Evolutionary conservation across 2,113 vertebrate species (phyloP).

Genomic region (Boleophthalmus pectinirostris): DNA sequence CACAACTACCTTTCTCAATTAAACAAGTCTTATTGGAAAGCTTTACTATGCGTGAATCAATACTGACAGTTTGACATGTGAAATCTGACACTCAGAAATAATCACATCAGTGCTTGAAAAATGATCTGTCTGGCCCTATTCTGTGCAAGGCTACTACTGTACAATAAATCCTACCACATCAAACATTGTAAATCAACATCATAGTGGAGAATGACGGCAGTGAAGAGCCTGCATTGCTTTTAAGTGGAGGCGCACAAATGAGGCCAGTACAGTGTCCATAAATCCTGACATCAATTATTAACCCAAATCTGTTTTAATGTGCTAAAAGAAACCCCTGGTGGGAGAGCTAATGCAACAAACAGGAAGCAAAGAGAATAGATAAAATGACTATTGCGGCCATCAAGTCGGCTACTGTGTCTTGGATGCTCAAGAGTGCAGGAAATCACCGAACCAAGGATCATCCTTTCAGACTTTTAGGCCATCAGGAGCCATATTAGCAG

Average conservation of each 20-base stretch:
- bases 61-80: conserved; percentile 47
- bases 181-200: conserved; percentile 64
- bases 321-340: conserved; percentile 71
- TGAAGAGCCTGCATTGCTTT: conserved; percentile 66
- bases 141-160: conserved; percentile 22
- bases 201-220: conserved; percentile 40
- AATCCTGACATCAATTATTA: conserved; percentile 77
- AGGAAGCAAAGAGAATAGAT: conserved; percentile 67
- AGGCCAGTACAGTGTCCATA: conserved; percentile 72
- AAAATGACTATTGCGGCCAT: conserved; percentile 64
- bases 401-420: conserved; percentile 28
- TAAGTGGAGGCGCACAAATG: conserved; percentile 72
- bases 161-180: conserved; percentile 58
- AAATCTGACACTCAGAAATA: conserved; percentile 59
- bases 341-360: conserved; percentile 72
- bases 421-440: conserved; percentile 57
- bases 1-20: conserved; percentile 41
- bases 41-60: conserved; percentile 48
- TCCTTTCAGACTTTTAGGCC: conserved; percentile 47
- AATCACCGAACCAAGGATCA: conserved; percentile 48
- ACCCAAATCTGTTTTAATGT: conserved; percentile 77
- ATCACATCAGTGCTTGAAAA: conserved; percentile 58
- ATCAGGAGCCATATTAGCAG: conserved; percentile 50
- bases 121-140: conserved; percentile 45
- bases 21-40: conserved; percentile 40